Conservation (phyloP, 2,888 invertebrate species). For the Ophion ventricosus region DNA sequence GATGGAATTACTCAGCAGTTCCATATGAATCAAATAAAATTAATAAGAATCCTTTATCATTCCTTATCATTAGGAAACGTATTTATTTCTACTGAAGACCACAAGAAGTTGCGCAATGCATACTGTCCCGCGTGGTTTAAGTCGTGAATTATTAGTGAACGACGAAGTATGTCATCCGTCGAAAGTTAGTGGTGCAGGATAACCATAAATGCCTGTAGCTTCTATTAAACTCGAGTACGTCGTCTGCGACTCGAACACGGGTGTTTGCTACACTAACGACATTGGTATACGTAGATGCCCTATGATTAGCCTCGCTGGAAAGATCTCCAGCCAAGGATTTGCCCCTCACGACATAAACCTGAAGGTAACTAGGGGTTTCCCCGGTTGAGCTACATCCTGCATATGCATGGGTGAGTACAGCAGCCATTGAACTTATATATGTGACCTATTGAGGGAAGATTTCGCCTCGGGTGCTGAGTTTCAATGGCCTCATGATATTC, state of each 20-base stretch:
- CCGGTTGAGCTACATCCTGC: constrained; percentile 13
- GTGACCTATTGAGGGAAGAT: neutral
- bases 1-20: neutral
- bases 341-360: constrained; percentile 36
- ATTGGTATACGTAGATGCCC: neutral
- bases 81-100: constrained; percentile 13
- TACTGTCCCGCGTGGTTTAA: neutral
- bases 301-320: neutral
- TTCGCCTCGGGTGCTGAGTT: neutral
- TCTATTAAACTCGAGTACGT: constrained; percentile 12
- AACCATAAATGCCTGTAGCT: neutral
- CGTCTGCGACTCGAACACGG: constrained; percentile 21
- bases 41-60: neutral
- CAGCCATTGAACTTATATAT: neutral
- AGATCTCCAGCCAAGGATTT: constrained; percentile 11
- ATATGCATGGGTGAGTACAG: neutral
- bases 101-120: constrained; percentile 1
- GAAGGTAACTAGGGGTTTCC: constrained; percentile 1
- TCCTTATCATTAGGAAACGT: neutral
- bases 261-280: constrained; percentile 54
- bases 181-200: neutral
- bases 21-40: neutral
- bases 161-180: neutral
- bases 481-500: neutral
- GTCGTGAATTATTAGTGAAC: neutral